phyloP scores from a whole-genome alignment of 1,140 invertebrate species.

The Drosophila subobscura region DNA sequence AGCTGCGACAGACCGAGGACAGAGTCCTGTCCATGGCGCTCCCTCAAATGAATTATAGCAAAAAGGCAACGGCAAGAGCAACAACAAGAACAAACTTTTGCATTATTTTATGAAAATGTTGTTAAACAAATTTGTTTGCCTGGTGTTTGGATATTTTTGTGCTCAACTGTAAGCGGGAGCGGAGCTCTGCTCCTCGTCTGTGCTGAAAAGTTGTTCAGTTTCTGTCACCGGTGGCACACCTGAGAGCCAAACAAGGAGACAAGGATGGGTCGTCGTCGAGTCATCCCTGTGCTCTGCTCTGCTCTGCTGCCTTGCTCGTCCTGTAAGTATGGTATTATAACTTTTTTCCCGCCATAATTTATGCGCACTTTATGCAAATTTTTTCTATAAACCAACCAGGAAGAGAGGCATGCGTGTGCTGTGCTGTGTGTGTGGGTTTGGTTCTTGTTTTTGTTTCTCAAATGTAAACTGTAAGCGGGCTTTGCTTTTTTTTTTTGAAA shows the following conservation, averaged over 20 bases:
- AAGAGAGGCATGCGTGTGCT: constrained; percentile 10
- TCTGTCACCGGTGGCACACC: constrained; percentile 58
- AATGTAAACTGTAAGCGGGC: constrained; percentile 58
- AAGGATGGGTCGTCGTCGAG: constrained; percentile 42
- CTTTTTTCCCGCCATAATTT: constrained; percentile 62
- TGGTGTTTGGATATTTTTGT: constrained; percentile 39
- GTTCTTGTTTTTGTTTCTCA: constrained; percentile 27
- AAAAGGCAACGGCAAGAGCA: background rate
- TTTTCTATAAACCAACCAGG: constrained; percentile 50
- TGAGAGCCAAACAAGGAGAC: constrained; percentile 30
- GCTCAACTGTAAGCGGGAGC: constrained; percentile 43
- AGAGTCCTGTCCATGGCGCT: constrained; percentile 33
- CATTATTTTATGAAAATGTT: constrained; percentile 64
- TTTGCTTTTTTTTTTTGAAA: constrained; percentile 47
- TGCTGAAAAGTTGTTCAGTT: constrained; percentile 51
- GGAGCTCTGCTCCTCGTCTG: constrained; percentile 1
- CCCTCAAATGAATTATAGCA: constrained; percentile 56
- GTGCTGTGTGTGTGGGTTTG: constrained; percentile 9
- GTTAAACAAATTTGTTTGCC: constrained; percentile 58
- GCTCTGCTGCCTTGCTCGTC: constrained; percentile 18
- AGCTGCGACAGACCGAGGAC: constrained; percentile 30
- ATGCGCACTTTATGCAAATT: constrained; percentile 67
- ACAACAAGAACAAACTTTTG: constrained; percentile 52
- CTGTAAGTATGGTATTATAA: constrained; percentile 67
- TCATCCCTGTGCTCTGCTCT: constrained; percentile 8